Evolutionary conservation across 2,888 invertebrate genomes (phyloP), one percentile per base, ranked within the genome.

Genomic region (Dione juno): DNA sequence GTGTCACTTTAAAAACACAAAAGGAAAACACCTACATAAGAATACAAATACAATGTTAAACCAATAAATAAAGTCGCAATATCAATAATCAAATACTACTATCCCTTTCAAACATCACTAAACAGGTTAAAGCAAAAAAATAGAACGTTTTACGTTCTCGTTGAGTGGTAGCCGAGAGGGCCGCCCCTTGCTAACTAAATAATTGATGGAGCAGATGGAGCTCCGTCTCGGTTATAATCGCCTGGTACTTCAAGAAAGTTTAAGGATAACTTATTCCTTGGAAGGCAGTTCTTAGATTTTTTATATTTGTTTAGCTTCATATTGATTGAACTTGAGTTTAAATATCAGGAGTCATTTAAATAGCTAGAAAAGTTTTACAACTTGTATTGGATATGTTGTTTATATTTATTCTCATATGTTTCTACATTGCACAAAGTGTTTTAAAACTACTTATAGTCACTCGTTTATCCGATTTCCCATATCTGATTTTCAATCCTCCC

Each of bases 191-290:
- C 50, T 37, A 58, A 69, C 66, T 69, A 57, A 67, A 66, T 64
- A 63, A 66, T 69, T 63, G 67, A 67, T 69, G 54, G 45, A 69
- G 35, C 63, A 72, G 70, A 58, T 58, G 45, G 66, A 73, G 58
- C 71, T 75, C 75, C 67, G 52, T 40, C 64, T 61, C 41, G 64
- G 69, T 74, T 67, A 75, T 76, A 70, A 53, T 66, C 69, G 70
- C 76, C 75, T 75, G 74, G 76, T 75, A 74, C 70, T 66, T 53
- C 54, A 71, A 70, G 73, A 73, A 73, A 75, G 57, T 70, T 73
- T 68, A 69, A 75, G 74, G 75, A 75, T 67, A 70, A 69, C 54
- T 45, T 53, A 45, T 63, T 69, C 45, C 48, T 67, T 53, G 21
- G 43, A 57, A 61, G 54, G 52, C 50, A 19, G 43, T 63, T 48